These are phyloP conservation scores for Smutsia gigantea DNA, from an alignment of 2,797 vertebrate species.

Conservation along the genomic window DNA sequence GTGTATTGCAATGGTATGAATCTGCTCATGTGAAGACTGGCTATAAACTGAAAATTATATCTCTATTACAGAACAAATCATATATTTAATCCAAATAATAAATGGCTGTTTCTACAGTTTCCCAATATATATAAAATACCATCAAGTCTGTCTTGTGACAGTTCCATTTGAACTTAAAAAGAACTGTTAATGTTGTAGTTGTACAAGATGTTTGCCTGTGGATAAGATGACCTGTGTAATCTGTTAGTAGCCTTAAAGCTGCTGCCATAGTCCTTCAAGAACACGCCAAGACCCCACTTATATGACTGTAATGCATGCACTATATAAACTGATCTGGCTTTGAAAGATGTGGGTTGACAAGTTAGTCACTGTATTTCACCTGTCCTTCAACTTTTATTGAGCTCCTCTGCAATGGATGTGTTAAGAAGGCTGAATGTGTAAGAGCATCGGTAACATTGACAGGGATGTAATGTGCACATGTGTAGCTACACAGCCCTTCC, in stretches of 20 bases:
- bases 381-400: slow-evolving; percentile 24
- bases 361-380: slow-evolving; percentile 39
- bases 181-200: slow-evolving; percentile 81
- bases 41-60: slow-evolving; percentile 86
- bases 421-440: slow-evolving; percentile 14
- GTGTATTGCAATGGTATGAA: slow-evolving; percentile 84
- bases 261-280: slow-evolving; percentile 80
- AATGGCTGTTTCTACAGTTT: slow-evolving; percentile 86
- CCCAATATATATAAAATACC: slow-evolving; percentile 83
- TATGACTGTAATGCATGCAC: slow-evolving; percentile 84
- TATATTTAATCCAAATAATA: slow-evolving; percentile 86
- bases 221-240: slow-evolving; percentile 81
- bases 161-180: slow-evolving; percentile 79
- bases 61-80: slow-evolving; percentile 84
- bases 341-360: slow-evolving; percentile 66
- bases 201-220: slow-evolving; percentile 85
- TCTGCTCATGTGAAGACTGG: slow-evolving; percentile 87
- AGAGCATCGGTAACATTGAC: background rate
- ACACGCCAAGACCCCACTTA: slow-evolving; percentile 77
- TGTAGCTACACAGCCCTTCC: background rate
- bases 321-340: slow-evolving; percentile 75
- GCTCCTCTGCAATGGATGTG: background rate
- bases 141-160: slow-evolving; percentile 83
- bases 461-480: background rate
- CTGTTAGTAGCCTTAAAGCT: slow-evolving; percentile 84